A percentile compares a stretch with the other conserved stretches of the same genome.
These are phyloP conservation scores for Ornithoptera priamus DNA, from an alignment of 2,888 invertebrate genomes.

Conservation along the genomic window DNA sequence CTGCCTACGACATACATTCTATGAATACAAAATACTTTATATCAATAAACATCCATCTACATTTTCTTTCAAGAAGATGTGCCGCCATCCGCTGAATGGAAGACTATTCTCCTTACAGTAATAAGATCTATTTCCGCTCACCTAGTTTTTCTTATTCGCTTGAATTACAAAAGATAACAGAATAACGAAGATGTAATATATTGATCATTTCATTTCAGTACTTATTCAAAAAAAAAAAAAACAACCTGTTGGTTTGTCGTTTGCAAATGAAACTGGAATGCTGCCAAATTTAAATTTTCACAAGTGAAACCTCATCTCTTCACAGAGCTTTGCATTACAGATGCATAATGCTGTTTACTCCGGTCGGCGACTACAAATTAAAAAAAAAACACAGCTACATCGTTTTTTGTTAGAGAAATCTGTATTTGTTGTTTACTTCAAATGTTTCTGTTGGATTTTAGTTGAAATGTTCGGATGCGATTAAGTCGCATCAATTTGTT, in stretches of 20 bases:
- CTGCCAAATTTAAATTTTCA: conserved; percentile 16
- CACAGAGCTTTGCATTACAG: conserved; percentile 15
- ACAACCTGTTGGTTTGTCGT: background rate
- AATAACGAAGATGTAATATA: background rate
- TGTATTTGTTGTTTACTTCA: background rate
- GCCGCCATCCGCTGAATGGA: background rate
- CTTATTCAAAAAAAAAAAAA: background rate
- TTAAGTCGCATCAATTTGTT: too few relatives aligned
- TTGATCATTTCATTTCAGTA: background rate
- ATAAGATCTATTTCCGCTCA: background rate
- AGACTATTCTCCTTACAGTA: background rate
- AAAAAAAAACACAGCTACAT: background rate
- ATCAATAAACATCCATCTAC: background rate
- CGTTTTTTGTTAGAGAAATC: background rate
- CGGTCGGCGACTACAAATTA: background rate
- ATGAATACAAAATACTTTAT: background rate
- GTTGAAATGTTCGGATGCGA: too few relatives aligned
- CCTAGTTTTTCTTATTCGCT: background rate
- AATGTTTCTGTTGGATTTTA: background rate
- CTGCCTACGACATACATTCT: background rate
- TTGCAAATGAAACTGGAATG: conserved; percentile 9
- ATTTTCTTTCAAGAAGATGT: background rate
- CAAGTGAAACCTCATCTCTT: background rate
- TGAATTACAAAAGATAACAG: background rate
- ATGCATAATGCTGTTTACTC: conserved; percentile 17